Conservation (phyloP, 2,888 invertebrate species). For the Drosophila kanekoi region DNA sequence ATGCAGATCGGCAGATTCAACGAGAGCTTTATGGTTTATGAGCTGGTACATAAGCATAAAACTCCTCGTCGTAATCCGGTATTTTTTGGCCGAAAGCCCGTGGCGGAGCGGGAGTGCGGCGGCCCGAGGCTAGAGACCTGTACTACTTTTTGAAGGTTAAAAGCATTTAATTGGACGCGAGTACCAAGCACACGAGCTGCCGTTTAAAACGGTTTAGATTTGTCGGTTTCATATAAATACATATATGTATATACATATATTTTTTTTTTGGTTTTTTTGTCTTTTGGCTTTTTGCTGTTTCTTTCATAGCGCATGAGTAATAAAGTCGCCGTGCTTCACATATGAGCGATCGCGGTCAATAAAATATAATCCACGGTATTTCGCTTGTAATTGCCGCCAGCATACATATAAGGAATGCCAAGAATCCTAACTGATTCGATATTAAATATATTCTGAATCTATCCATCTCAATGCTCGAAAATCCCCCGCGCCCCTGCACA, state of each 20-base stretch:
- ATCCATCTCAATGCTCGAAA: background rate
- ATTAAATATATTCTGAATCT: background rate
- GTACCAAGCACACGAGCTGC: conserved; percentile 32
- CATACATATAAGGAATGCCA: background rate
- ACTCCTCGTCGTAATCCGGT: conserved; percentile 67
- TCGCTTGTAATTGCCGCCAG: conserved; percentile 1
- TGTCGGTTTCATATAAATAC: conserved; percentile 32
- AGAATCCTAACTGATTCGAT: conserved; percentile 2
- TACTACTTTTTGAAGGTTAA: conserved; percentile 82
- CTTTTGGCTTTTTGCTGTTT: conserved; percentile 38
- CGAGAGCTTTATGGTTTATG: conserved; percentile 34
- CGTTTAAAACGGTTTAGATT: conserved; percentile 63
- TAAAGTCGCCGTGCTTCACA: conserved; percentile 65
- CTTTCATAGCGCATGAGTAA: conserved; percentile 55
- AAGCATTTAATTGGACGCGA: conserved; percentile 68
- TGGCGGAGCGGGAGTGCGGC: conserved; percentile 44
- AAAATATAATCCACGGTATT: conserved; percentile 29
- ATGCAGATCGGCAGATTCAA: conserved; percentile 55
- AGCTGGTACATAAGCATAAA: conserved; percentile 35
- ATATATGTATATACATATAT: background rate
- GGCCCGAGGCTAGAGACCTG: conserved; percentile 69
- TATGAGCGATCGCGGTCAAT: conserved; percentile 82
- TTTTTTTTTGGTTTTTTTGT: background rate
- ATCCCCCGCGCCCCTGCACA: background rate
- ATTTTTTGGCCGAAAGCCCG: conserved; percentile 57